These are phyloP conservation scores for Tethea ocularis DNA, from an alignment of 2,888 invertebrate species.

Conservation along the genomic window DNA sequence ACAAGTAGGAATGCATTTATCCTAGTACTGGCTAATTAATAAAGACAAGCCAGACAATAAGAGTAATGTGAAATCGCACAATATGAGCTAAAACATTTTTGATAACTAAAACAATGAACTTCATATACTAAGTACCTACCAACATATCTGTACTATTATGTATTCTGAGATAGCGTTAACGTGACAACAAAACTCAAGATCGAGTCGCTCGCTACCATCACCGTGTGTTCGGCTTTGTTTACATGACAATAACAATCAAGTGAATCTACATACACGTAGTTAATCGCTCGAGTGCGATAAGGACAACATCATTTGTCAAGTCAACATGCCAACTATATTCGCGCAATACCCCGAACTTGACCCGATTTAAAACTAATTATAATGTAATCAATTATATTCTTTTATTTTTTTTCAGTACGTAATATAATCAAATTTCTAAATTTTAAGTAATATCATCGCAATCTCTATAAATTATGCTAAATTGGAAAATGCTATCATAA, in stretches of 20 bases:
- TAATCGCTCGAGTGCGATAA: constrained; percentile 35
- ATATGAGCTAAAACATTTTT: no score
- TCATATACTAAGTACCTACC: constrained; percentile 16
- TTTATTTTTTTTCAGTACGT: neutral
- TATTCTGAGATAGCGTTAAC: no score
- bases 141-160: no score
- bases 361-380: constrained; percentile 43
- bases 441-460: neutral
- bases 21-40: no score
- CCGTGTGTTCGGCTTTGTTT: constrained; percentile 60
- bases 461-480: neutral
- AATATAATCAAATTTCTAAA: neutral
- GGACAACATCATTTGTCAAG: constrained; percentile 31
- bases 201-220: constrained; percentile 33
- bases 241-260: constrained; percentile 67
- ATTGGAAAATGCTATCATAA: neutral
- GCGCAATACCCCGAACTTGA: constrained; percentile 30
- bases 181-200: constrained; percentile 26
- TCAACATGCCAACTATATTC: constrained; percentile 24
- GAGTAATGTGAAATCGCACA: neutral
- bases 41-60: no score
- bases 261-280: constrained; percentile 27
- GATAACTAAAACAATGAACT: constrained; percentile 6
- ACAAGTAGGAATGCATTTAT: no score
- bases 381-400: constrained; percentile 21